Conservation (phyloP, 2,888 invertebrate species). For the Griposia aprilina region DNA sequence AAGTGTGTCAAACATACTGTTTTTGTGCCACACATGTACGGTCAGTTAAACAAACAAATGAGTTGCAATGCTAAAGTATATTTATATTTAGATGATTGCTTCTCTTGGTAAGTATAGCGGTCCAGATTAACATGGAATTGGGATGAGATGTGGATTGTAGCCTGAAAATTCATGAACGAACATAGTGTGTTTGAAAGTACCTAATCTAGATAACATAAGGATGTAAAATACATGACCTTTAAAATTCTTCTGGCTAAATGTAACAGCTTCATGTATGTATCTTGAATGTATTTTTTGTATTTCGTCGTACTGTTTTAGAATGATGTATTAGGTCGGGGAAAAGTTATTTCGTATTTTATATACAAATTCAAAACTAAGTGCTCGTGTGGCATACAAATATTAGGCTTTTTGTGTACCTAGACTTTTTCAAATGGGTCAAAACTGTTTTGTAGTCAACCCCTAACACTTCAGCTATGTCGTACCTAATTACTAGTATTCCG, state of each 20-base stretch:
- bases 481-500: too few species aligned
- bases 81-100: conserved; percentile 49
- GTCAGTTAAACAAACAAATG: conserved; percentile 51
- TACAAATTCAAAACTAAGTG: too few species aligned
- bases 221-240: neutral
- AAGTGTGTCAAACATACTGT: conserved; percentile 55
- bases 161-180: neutral
- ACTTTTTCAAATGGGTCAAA: too few species aligned
- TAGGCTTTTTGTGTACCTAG: too few species aligned
- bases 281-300: neutral
- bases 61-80: conserved; percentile 31
- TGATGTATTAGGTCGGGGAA: too few species aligned
- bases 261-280: neutral
- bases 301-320: neutral
- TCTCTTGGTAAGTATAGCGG: neutral
- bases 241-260: neutral
- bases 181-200: neutral
- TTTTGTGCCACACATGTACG: conserved; percentile 50
- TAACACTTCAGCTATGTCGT: too few species aligned
- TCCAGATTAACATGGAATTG: neutral
- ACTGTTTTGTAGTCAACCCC: too few species aligned
- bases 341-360: too few species aligned
- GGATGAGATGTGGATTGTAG: neutral
- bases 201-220: neutral
- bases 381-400: too few species aligned